Evolutionary conservation across 2,113 vertebrate genomes (phyloP).

Genomic region (Ochotona princeps): DNA sequence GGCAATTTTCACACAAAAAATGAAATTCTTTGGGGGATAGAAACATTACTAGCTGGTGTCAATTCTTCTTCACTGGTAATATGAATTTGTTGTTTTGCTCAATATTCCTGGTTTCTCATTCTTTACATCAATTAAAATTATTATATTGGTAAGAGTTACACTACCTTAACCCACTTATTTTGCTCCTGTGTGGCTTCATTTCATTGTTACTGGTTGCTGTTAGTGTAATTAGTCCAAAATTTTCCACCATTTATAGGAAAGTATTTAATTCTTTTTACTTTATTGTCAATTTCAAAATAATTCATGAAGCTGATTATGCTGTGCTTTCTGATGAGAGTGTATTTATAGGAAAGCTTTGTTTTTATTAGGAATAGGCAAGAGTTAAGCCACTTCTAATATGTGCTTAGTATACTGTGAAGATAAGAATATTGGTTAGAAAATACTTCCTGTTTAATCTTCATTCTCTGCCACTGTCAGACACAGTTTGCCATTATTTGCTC

Average conservation of each 20-base stretch:
- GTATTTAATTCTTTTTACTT: neutral
- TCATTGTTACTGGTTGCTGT: neutral
- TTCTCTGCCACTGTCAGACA: neutral
- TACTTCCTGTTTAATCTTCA: neutral
- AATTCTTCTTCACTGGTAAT: neutral
- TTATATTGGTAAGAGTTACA: neutral
- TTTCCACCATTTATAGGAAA: conserved; percentile 10
- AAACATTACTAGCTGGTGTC: neutral
- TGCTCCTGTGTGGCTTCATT: neutral
- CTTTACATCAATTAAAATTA: neutral
- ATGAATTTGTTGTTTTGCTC: too few relatives aligned
- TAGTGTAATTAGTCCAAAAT: neutral
- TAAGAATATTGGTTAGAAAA: neutral
- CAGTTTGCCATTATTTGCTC: neutral
- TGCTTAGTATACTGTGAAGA: neutral
- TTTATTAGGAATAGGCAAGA: conserved; percentile 6
- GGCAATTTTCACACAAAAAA: neutral
- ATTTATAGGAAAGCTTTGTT: neutral
- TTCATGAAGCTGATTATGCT: neutral
- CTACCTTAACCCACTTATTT: neutral
- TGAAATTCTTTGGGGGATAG: neutral
- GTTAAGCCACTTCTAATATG: neutral
- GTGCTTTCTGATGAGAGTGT: neutral
- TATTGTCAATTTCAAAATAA: neutral
- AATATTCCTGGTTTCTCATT: neutral